Base-by-base conservation (phyloP, 2,113 vertebrate species). In the Candoia aspera region DNA sequence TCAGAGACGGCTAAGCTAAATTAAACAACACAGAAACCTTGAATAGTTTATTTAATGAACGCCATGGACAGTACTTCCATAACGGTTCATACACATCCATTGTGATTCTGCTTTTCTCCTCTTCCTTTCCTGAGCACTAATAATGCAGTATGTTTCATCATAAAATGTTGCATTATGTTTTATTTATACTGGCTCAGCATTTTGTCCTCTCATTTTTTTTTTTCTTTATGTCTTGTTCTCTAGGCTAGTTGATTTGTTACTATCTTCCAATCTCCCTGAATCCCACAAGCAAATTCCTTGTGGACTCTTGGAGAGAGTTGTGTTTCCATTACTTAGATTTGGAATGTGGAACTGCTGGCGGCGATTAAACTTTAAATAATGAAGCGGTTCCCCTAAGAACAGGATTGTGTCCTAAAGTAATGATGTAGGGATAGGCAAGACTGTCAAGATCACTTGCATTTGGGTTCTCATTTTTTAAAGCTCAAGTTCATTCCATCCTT, bases 11-110 rank as follows among this genome's bases (percentile, higher is more conserved):
- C 58, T 84, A 29, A 17, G 33, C 89, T 79, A 84, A 55, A 13
- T 73, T 95, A 92, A 96, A 94, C 89, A 95, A 96, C 91, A 57
- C 13, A n/a, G 73, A 57, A 54, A 8, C 17, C 86, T 84, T 54
- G 15, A 42, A 4, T 68, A 17, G 73, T 84, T 55, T 90, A 84
- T 62, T 92, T 91, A 91, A 90, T 42, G 84, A 90, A 90, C 92
- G 94, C 94, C 93, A 17, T 49, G 89, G 42, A 29, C 89, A 19
- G 33, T 58, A 62, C 60, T 53, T 68, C 26, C 8, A 17, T 29
- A 68, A 89, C 64, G 42, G 59, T 24, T 19, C 6, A 13, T 73
- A 33, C 57, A 73, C 42, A 33, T 68, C n/a, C n/a, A 54, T 85
- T 11, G n/a, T 21, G 24, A 79, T 26, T 54, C 24, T 55, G 12